Evolutionary conservation across 2,797 vertebrate genomes (phyloP), one percentile per base, ranked within the genome.

Genomic region (Phoeniculus purpureus): DNA sequence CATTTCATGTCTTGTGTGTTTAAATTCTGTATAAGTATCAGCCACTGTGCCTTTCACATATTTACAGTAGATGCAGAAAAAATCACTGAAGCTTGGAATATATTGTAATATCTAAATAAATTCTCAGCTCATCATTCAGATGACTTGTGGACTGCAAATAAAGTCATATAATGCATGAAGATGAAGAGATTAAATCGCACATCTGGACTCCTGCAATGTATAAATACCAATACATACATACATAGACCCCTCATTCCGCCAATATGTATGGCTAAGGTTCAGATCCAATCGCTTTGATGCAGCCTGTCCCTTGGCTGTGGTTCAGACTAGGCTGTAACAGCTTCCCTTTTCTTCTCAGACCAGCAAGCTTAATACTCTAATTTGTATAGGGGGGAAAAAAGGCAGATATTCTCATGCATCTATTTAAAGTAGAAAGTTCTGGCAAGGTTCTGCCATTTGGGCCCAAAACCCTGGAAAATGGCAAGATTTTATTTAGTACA

Each of bases 81-180:
- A 89, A 51, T 60, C 80, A 90, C n/a, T 82, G 87, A 87, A 31
- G 56, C 81, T 92, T 62, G 5, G 79, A 93, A 95, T 83, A 95
- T 92, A 93, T 96, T 95, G 96, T 88, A 97, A 94, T 96, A 95
- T 88, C 87, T 96, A 88, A 94, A 93, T 90, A 92, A 80, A 96
- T 90, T 91, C 79, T 81, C 70, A 89, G 12, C 59, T 93, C 81
- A 83, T 93, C 85, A 89, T 94, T 85, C 74, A 86, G 87, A 73
- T 89, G 73, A 92, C 86, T 79, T 90, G 59, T 81, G 67, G 87
- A 74, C 87, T 87, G 87, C 79, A 94, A 94, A 80, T 91, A 83
- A 92, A 84, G 80, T 74, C 12, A 51, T 74, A 84, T 16, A 59
- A 81, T 93, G 76, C 73, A 67, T 47, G 66, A 88, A 45, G 59